These are phyloP conservation scores for Euspilapteryx auroguttella DNA, from an alignment of 2,888 invertebrate genomes.

Conservation along the genomic window DNA sequence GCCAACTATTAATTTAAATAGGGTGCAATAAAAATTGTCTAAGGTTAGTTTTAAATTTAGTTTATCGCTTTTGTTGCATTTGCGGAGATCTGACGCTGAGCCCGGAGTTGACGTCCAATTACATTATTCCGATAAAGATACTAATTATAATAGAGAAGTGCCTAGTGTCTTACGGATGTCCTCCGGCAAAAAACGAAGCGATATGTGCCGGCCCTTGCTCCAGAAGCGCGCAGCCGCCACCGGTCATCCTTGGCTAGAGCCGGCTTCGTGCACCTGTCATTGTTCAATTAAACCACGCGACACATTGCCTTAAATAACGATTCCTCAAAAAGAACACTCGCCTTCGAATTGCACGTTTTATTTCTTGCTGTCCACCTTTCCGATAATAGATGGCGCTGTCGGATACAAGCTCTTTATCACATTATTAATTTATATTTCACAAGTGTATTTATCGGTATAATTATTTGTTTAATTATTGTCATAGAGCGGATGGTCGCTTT, in stretches of 20 bases:
- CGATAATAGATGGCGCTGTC: conserved; percentile 40
- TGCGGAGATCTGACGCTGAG: too few species aligned
- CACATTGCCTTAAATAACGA: conserved; percentile 40
- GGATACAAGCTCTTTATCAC: too few species aligned
- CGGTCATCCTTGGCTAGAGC: conserved; percentile 45
- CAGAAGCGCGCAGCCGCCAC: conserved; percentile 18
- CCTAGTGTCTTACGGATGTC: conserved; percentile 19
- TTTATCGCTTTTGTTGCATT: conserved; percentile 2
- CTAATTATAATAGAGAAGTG: conserved; percentile 43
- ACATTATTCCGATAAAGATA: conserved; percentile 36
- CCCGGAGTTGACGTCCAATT: conserved; percentile 33
- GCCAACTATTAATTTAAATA: background rate
- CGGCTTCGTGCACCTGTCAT: conserved; percentile 40
- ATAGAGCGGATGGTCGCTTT: background rate
- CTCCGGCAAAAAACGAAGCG: conserved; percentile 27
- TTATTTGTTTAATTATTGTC: too few species aligned
- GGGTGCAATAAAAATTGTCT: background rate
- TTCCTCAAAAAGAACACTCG: conserved; percentile 20
- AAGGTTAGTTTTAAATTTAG: conserved; percentile 3
- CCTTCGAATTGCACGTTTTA: too few species aligned
- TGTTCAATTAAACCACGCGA: conserved; percentile 44
- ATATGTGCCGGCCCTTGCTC: conserved; percentile 30
- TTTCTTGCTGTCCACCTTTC: too few species aligned
- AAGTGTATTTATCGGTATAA: too few species aligned
- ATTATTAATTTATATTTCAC: too few species aligned